These are phyloP conservation scores for Hestina assimilis DNA, from an alignment of 1,140 invertebrate species.

Conservation along the genomic window DNA sequence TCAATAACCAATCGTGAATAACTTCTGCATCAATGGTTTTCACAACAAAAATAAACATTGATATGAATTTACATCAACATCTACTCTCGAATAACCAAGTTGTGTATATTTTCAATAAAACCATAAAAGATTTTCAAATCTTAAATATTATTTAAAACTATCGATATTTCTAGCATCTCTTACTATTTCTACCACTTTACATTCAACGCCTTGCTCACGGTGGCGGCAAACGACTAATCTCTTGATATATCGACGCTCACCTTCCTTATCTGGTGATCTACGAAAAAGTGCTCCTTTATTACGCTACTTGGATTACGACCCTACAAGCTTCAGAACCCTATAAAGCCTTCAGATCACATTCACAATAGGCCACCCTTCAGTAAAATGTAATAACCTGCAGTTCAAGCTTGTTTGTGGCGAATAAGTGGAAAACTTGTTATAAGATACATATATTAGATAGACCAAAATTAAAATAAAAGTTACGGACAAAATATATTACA, in stretches of 20 bases:
- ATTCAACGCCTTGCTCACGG: conserved; percentile 52
- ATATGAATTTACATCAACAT: no score
- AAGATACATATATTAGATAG: background rate
- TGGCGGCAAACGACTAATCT: conserved; percentile 69
- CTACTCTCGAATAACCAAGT: no score
- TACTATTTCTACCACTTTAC: conserved; percentile 53
- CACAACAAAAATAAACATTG: no score
- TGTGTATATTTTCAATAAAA: no score
- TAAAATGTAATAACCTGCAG: background rate
- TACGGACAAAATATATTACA: no score
- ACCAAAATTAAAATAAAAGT: no score
- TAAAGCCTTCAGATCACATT: conserved; percentile 31
- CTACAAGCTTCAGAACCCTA: conserved; percentile 32
- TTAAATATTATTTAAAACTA: conserved; percentile 1
- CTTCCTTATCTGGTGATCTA: conserved; percentile 66
- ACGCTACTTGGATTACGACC: conserved; percentile 54
- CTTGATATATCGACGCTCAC: conserved; percentile 72
- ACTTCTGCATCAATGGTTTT: no score
- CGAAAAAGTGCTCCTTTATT: conserved; percentile 70
- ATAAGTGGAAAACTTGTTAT: background rate
- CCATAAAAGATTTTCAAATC: background rate
- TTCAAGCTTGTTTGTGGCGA: no score
- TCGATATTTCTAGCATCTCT: conserved; percentile 28
- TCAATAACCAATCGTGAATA: no score
- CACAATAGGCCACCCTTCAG: conserved; percentile 9